Evolutionary conservation across 1,140 invertebrate species (phyloP).

Genomic region (Drusus annulatus): DNA sequence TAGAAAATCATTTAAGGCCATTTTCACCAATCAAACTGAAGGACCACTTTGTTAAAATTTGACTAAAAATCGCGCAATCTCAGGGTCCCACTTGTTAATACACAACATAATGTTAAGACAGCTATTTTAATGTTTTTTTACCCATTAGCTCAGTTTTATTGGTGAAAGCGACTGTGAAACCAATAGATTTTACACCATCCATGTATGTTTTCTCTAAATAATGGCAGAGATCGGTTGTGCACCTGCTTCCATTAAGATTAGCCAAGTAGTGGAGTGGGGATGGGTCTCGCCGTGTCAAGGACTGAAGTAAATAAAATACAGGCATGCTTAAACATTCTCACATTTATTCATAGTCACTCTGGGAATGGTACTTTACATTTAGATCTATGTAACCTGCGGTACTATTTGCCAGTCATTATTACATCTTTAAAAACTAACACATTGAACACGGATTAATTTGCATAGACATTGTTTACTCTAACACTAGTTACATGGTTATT

Average conservation of each 20-base stretch:
- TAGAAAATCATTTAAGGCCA: no score
- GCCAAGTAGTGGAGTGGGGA: not conserved
- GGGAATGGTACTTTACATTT: slow-evolving; percentile 28
- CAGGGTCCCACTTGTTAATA: no score
- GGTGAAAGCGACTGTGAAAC: not conserved
- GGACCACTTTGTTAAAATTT: no score
- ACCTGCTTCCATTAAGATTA: not conserved
- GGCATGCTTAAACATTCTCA: slow-evolving; percentile 6
- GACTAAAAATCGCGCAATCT: no score
- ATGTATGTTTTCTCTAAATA: no score
- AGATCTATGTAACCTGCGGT: slow-evolving; percentile 14
- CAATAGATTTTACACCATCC: not conserved
- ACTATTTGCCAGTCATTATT: slow-evolving; percentile 13
- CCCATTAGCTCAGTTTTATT: no score
- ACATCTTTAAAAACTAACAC: slow-evolving; percentile 39
- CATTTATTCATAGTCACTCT: slow-evolving; percentile 6
- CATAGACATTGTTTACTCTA: slow-evolving; percentile 35
- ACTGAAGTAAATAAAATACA: not conserved
- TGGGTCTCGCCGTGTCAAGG: no score
- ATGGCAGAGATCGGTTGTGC: no score
- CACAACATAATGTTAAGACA: no score
- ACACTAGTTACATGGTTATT: slow-evolving; percentile 26
- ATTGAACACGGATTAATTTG: slow-evolving; percentile 36
- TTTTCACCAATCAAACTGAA: no score
- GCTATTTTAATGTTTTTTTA: no score